These are phyloP conservation scores for Anhinga anhinga DNA, from an alignment of 2,113 vertebrate species.

Conservation along the genomic window DNA sequence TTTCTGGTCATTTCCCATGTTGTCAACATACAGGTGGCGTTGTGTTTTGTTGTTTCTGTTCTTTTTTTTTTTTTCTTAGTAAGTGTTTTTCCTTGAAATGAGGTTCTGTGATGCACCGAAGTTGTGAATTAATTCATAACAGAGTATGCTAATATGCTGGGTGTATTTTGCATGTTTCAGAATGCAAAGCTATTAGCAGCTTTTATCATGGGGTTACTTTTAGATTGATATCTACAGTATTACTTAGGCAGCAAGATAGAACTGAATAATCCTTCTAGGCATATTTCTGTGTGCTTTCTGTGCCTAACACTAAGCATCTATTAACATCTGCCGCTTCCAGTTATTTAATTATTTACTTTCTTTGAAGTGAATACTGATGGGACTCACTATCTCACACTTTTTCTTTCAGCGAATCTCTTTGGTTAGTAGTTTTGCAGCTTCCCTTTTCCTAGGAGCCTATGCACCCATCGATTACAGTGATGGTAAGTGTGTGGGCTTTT, in stretches of 20 bases:
- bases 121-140: not conserved
- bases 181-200: not conserved
- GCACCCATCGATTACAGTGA: conserved; percentile 91
- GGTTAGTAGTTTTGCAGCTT: conserved; percentile 94
- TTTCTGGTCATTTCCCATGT: not conserved
- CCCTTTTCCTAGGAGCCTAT: conserved; percentile 88
- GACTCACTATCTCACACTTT: not conserved
- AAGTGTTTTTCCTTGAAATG: not conserved
- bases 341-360: not conserved
- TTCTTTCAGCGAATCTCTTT: conserved; percentile 89
- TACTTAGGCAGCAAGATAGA: not conserved
- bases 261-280: not conserved
- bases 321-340: not conserved
- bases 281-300: not conserved
- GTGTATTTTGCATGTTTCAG: not conserved
- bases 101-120: fast-evolving
- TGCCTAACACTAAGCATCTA: not conserved
- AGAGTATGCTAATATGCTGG: not conserved
- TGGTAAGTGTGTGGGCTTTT: conserved; percentile 71
- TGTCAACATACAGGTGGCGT: not conserved
- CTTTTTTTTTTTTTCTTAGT: not conserved
- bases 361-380: not conserved
- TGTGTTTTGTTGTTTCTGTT: too few species aligned
- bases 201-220: not conserved
- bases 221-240: not conserved